A percentile compares a stretch with the other conserved stretches of the same genome.
These are phyloP conservation scores for Opisthograptis luteolata DNA, from an alignment of 2,888 invertebrate genomes.

Conservation along the genomic window DNA sequence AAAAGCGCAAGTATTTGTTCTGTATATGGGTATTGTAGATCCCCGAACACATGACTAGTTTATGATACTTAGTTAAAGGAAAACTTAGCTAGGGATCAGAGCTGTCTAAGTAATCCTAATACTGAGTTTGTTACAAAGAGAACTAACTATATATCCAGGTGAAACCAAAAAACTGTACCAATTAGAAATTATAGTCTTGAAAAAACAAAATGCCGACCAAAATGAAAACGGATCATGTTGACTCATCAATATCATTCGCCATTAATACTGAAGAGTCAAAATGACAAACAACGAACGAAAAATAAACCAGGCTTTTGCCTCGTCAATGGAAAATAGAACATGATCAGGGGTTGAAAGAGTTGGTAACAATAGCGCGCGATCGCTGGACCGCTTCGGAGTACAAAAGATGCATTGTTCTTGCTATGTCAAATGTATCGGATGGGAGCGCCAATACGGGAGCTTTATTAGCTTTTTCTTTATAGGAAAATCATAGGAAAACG, in stretches of 20 bases:
- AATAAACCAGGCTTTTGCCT: constrained; percentile 60
- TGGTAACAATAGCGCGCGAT: constrained; percentile 55
- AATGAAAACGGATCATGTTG: constrained; percentile 6
- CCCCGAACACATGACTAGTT: too few species aligned
- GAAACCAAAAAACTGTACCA: neutral
- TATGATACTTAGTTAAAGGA: too few species aligned
- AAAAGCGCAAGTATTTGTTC: too few species aligned
- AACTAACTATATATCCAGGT: neutral
- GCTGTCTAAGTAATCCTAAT: too few species aligned
- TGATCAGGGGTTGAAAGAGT: constrained; percentile 69
- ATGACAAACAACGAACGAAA: constrained; percentile 48
- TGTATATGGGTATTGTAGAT: too few species aligned
- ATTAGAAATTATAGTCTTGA: neutral
- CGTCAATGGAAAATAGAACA: constrained; percentile 70
- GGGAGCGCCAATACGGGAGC: constrained; percentile 64
- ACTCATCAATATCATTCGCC: constrained; percentile 24
- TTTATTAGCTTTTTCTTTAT: constrained; percentile 56
- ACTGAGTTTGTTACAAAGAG: too few species aligned
- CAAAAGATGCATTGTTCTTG: constrained; percentile 79
- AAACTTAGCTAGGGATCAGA: too few species aligned
- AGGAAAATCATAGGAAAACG: constrained; percentile 45
- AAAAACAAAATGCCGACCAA: neutral
- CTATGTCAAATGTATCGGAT: constrained; percentile 75
- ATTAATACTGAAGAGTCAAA: constrained; percentile 30
- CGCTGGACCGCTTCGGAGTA: constrained; percentile 68